A percentile compares a stretch with the other conserved stretches of the same genome.
Conservation (phyloP, 2,113 vertebrate species). For the Pluvialis apricaria region DNA sequence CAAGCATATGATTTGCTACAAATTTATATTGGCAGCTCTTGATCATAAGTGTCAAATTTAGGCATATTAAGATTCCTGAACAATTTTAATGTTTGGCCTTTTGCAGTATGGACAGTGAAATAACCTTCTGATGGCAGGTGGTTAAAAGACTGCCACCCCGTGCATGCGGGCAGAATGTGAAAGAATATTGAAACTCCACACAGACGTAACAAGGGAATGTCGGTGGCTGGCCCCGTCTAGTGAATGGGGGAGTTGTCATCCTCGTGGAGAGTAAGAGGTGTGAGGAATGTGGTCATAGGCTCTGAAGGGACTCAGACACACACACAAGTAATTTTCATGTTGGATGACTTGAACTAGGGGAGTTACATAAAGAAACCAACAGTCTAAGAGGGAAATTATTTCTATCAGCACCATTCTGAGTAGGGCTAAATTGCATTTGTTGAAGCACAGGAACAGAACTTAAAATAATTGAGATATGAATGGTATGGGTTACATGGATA, state of each 20-base stretch:
- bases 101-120: neutral
- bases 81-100: neutral
- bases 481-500: neutral
- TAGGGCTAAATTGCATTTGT: neutral
- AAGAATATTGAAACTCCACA: neutral
- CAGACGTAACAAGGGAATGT: rapidly evolving
- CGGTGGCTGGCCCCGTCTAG: rapidly evolving
- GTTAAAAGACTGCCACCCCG: neutral
- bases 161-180: neutral
- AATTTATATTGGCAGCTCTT: neutral
- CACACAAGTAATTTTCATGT: neutral
- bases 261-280: neutral
- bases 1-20: neutral
- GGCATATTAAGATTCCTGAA: neutral
- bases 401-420: neutral
- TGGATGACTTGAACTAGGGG: neutral
- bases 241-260: neutral
- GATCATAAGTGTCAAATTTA: neutral
- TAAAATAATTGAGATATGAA: neutral
- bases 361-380: neutral
- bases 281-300: neutral
- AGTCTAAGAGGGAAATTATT: neutral
- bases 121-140: neutral
- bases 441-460: neutral
- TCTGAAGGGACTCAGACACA: neutral